Evolutionary conservation across 2,888 invertebrate genomes (phyloP), one percentile per base, ranked within the genome.

Genomic region (Nematopogon swammerdamellus): DNA sequence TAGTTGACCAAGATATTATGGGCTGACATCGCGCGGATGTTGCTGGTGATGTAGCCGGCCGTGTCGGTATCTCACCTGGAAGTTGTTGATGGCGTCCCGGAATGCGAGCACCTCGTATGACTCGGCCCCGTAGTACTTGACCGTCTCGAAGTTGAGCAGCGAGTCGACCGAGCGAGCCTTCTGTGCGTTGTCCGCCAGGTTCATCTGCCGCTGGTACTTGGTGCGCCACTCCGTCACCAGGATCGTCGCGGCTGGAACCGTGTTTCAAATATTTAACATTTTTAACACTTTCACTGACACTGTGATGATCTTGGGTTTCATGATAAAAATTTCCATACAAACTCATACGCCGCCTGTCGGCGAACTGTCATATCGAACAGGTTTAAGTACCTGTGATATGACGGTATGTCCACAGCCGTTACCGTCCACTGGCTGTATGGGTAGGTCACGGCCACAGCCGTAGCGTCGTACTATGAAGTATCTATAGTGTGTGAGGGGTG

Each of bases 191-290:
- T 98, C 97, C 0, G 95, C 90, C 20, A 88, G 79, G 72, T 98
- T 99, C 95, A 97, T 96, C 4, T 89, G 84, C 29, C 97, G 82
- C 58, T 97, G 91, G 73, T 86, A 98, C 69, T 97, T 94, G 0
- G 97, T 98, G 14, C 98, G 84, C 98, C 98, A 98, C 74, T 98
- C 97, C 0, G 98, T 98, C n/a, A 98, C 84, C 16, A 77, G 70
- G 62, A 98, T 87, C 1, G 98, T 98, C 11, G 86, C 83, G 63
- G 81, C 95, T 96, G 69, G 14, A 75, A 72, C 53, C 3, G 29
- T 18, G n/a, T n/a, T n/a, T 16, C 8, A 2, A 3, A n/a, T 20
- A 29, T 45, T 11, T 3, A 69, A 68, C 19, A 19, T n/a, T n/a
- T n/a, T n/a, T n/a, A n/a, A n/a, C n/a, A n/a, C n/a, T n/a, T n/a